Conservation (phyloP, 2,113 vertebrate species). For the Pelobates fuscus region DNA sequence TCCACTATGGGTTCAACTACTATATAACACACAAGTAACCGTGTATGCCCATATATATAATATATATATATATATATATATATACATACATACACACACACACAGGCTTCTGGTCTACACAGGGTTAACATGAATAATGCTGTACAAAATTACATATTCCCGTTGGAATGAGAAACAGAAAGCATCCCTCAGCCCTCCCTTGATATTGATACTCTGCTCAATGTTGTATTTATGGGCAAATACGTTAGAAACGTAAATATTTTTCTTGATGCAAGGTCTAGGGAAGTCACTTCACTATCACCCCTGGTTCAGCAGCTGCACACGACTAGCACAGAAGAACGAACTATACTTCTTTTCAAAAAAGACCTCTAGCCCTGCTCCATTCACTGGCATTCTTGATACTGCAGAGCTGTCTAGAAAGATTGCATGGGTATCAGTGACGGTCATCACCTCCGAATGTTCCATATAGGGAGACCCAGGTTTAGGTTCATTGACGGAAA, state of each 20-base stretch:
- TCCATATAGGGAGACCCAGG: not conserved
- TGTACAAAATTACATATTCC: slow-evolving; percentile 30
- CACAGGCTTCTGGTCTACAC: slow-evolving; percentile 20
- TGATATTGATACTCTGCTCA: not conserved
- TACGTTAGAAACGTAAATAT: too few relatives aligned
- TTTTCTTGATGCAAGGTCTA: not conserved
- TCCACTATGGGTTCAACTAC: slow-evolving; percentile 25
- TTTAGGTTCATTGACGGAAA: not conserved
- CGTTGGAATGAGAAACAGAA: not conserved
- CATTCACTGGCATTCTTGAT: not conserved
- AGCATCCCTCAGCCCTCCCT: not conserved
- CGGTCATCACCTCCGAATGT: too few relatives aligned
- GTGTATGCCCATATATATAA: too few relatives aligned
- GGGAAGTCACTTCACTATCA: not conserved
- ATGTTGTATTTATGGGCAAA: too few relatives aligned
- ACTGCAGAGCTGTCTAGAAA: not conserved
- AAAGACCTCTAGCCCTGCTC: not conserved
- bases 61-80: slow-evolving; percentile 20
- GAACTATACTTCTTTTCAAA: not conserved
- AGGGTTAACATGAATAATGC: slow-evolving; percentile 31
- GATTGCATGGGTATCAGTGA: not conserved
- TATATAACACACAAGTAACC: too few relatives aligned
- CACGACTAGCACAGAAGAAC: not conserved
- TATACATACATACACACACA: slow-evolving; percentile 1
- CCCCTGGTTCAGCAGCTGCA: not conserved